Base-by-base conservation (phyloP, 2,113 vertebrate genomes). In the Leptosomus discolor region DNA sequence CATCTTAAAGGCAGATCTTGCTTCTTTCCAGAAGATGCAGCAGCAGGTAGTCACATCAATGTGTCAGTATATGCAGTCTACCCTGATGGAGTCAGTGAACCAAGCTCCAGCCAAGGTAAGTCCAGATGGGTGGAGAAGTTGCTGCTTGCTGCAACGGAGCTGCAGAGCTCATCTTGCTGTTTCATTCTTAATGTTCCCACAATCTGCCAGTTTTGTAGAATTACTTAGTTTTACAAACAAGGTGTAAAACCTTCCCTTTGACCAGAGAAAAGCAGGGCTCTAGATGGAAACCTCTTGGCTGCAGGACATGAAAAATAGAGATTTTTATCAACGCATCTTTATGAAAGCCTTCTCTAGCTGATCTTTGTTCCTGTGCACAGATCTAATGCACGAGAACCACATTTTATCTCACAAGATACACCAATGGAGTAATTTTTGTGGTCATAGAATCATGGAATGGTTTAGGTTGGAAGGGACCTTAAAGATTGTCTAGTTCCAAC, bases 41-140 rank as follows among this genome's bases (percentile, higher is more conserved):
- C 9, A 12, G 43, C 68, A 7, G 92, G 65, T 53, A 61, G 57
- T 2, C 19, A 0, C 6, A 10, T 43, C 18, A 45, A 36, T 0
- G 82, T 95, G 65, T 82, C 39, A 0, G 92, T 98, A 3, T 97
- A 83, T 0, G 94, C 97, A 1, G 89, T 97, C 20, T 98, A 98
- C 16, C 54, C 85, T 4, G 21, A 58, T 0, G 96, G 97, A 12
- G 54, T 64, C 81, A 97, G 98, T 87, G 1, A 6, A 0, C 54
- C 96, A 9, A 36, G 74, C 48, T 87, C 88, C 2, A 1, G 48
- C 45, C 95, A 51, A 74, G 91, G 97, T 98, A 76, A 97, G 96
- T 91, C 76, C 3, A 5, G 9, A 0, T 0, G 32, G 34, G 8
- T 26, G 37, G 17, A 37, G 4, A 26, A 37, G 12, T 14, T 27